These are phyloP conservation scores for Macrochelys suwanniensis DNA, from an alignment of 2,797 vertebrate genomes.

Conservation along the genomic window DNA sequence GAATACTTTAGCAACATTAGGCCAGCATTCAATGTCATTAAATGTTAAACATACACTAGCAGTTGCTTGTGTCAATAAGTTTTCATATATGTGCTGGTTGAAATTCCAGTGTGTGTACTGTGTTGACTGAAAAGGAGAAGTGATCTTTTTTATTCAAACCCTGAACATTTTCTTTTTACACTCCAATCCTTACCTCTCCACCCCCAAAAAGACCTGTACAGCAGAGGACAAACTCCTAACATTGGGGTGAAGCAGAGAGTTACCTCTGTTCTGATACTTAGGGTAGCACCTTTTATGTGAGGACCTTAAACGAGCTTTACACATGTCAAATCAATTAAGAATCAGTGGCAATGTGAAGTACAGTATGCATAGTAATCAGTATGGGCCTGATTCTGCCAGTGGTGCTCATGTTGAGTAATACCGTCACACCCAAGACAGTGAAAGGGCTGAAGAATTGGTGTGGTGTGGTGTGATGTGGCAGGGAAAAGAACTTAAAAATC, in stretches of 20 bases:
- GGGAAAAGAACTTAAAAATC: neutral
- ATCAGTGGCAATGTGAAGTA: neutral
- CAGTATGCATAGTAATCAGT: fast-evolving
- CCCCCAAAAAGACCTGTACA: neutral
- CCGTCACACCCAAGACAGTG: neutral
- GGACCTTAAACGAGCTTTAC: constrained; percentile 15
- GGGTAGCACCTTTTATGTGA: neutral
- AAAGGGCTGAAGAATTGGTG: neutral
- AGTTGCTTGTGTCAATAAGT: constrained; percentile 1
- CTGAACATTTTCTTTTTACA: neutral
- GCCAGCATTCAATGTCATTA: constrained; percentile 19
- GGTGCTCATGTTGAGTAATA: neutral
- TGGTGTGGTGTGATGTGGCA: neutral
- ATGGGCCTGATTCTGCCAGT: constrained; percentile 3
- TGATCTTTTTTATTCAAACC: neutral
- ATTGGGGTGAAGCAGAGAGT: neutral
- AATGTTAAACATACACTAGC: constrained; percentile 11
- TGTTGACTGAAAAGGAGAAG: constrained; percentile 1
- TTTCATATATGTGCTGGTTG: neutral
- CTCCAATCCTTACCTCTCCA: neutral
- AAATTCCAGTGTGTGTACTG: neutral
- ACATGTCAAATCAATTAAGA: neutral
- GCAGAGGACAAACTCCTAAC: neutral
- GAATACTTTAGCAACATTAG: constrained; percentile 40
- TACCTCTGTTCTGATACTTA: neutral